phyloP scores from a whole-genome alignment of 1,140 invertebrate genomes.

The Drosophila santomea region DNA sequence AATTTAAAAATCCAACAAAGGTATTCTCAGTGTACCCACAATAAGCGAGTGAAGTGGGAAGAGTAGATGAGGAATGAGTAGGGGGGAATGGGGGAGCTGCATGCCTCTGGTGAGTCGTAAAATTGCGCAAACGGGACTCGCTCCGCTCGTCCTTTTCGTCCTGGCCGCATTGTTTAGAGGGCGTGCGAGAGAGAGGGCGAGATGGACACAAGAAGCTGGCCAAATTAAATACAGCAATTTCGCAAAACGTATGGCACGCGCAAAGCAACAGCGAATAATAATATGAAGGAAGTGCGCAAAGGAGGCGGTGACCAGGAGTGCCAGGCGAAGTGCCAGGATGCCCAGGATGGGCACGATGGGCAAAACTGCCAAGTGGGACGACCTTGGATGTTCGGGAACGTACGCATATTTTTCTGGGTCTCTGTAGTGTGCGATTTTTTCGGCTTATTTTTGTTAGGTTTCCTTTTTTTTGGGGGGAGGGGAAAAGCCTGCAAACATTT shows the following conservation, averaged over 20 bases:
- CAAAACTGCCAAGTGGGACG: slow-evolving; percentile 1
- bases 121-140: slow-evolving; percentile 60
- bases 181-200: slow-evolving; percentile 10
- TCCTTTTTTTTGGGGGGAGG: slow-evolving; percentile 2
- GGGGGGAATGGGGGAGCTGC: slow-evolving; percentile 6
- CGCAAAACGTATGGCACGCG: slow-evolving; percentile 61
- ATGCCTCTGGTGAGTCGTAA: slow-evolving; percentile 73
- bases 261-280: slow-evolving; percentile 62
- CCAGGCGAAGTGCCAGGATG: too few relatives aligned
- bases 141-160: neutral
- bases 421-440: slow-evolving; percentile 29
- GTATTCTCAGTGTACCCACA: slow-evolving; percentile 63
- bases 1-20: neutral
- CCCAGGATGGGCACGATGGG: neutral
- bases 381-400: slow-evolving; percentile 40
- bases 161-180: slow-evolving; percentile 34
- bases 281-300: slow-evolving; percentile 57
- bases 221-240: slow-evolving; percentile 80
- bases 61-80: neutral
- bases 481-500: slow-evolving; percentile 38
- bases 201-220: slow-evolving; percentile 18
- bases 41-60: slow-evolving; percentile 44
- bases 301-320: slow-evolving; percentile 10
- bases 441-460: slow-evolving; percentile 2
- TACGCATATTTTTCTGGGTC: slow-evolving; percentile 54